phyloP scores from a whole-genome alignment of 2,888 invertebrate genomes.

The Marronus borbonicus region DNA sequence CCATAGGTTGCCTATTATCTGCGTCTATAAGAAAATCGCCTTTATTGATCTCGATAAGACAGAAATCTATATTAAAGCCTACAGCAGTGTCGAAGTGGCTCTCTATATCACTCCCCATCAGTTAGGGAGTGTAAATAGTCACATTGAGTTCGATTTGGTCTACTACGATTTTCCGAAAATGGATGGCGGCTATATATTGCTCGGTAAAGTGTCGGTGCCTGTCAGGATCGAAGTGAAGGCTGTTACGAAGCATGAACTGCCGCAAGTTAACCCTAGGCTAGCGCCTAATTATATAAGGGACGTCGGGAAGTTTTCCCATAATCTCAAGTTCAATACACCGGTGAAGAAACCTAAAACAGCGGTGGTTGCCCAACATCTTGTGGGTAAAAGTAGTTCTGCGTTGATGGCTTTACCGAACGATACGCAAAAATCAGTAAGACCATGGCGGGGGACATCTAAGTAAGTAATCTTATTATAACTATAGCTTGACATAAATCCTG shows the following conservation, averaged over 20 bases:
- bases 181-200: conserved; percentile 47
- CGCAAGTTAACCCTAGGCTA: conserved; percentile 64
- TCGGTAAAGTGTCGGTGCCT: conserved; percentile 55
- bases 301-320: conserved; percentile 64
- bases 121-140: conserved; percentile 57
- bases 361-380: conserved; percentile 56
- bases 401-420: conserved; percentile 69
- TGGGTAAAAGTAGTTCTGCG: conserved; percentile 55
- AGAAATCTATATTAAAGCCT: conserved; percentile 56
- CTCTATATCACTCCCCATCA: conserved; percentile 58
- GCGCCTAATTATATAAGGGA: conserved; percentile 64
- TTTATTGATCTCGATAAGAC: conserved; percentile 61
- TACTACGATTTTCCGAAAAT: conserved; percentile 54
- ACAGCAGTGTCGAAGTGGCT: conserved; percentile 53
- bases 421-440: conserved; percentile 61
- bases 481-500: no score
- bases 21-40: conserved; percentile 58
- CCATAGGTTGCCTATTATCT: conserved; percentile 66
- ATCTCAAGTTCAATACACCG: conserved; percentile 61
- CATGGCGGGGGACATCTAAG: conserved; percentile 59
- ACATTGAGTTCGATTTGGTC: conserved; percentile 60
- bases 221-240: conserved; percentile 52
- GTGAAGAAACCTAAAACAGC: conserved; percentile 60
- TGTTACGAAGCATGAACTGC: conserved; percentile 51
- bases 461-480: conserved; percentile 40